Evolutionary conservation across 2,888 invertebrate genomes (phyloP).

Genomic region (Drosophila anomalata): DNA sequence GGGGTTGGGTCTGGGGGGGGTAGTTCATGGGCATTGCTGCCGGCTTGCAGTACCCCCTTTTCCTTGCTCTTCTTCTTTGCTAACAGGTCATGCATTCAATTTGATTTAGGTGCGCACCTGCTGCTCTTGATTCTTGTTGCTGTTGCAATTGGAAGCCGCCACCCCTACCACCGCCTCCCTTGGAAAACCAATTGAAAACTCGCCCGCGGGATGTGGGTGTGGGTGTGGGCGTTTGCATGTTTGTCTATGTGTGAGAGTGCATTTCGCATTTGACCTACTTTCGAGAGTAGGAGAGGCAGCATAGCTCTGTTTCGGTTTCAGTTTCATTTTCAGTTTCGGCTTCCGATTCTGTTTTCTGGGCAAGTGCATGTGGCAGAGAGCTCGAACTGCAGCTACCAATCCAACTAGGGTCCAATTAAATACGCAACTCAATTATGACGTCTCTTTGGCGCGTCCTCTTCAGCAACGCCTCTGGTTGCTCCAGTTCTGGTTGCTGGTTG

Average conservation of each 20-base stretch:
- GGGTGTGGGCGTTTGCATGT: constrained; percentile 11
- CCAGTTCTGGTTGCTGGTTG: constrained; percentile 12
- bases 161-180: constrained; percentile 41
- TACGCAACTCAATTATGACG: constrained; percentile 68
- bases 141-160: constrained; percentile 32
- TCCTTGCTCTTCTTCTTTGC: constrained; percentile 7
- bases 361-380: constrained; percentile 29
- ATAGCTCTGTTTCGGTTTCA: constrained; percentile 5
- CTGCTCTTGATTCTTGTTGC: constrained; percentile 48
- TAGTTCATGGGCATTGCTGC: constrained; percentile 35
- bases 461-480: constrained; percentile 13
- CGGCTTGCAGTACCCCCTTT: constrained; percentile 55
- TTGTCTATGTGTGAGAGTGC: constrained; percentile 54
- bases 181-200: constrained; percentile 69
- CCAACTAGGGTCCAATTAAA: constrained; percentile 48
- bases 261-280: constrained; percentile 71
- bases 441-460: not conserved
- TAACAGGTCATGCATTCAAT: constrained; percentile 50
- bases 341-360: constrained; percentile 16
- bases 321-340: constrained; percentile 17
- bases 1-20: not conserved
- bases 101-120: constrained; percentile 67
- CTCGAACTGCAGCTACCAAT: constrained; percentile 8
- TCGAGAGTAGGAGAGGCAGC: constrained; percentile 36
- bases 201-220: constrained; percentile 60